Percentiles rank a stretch among this genome's conserved stretches.
Conservation (phyloP, 2,113 vertebrate species). For the Rhadina sibilatrix region DNA sequence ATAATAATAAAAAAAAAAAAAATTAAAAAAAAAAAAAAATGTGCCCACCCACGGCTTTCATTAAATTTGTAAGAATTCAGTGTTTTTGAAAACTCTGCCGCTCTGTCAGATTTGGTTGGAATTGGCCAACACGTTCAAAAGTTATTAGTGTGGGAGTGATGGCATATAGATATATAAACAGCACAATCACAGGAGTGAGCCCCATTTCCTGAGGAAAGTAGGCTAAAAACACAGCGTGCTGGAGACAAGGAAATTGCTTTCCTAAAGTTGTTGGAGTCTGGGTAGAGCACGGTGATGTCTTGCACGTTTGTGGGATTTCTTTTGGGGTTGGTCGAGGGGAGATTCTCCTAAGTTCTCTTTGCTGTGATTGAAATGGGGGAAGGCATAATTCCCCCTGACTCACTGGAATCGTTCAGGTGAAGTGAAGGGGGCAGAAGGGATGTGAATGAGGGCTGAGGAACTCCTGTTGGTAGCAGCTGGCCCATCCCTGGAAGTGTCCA, state of each 20-base stretch:
- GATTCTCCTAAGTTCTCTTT: not conserved
- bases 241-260: constrained; percentile 33
- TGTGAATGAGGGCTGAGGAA: not conserved
- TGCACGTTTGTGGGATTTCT: not conserved
- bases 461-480: rapidly evolving
- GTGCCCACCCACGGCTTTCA: constrained; percentile 57
- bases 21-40: not conserved
- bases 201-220: constrained; percentile 56
- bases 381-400: rapidly evolving
- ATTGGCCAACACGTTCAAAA: constrained; percentile 66
- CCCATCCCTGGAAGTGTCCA: not conserved
- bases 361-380: not conserved
- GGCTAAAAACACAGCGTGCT: constrained; percentile 52
- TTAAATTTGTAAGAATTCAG: constrained; percentile 60
- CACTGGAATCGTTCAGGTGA: rapidly evolving
- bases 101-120: constrained; percentile 64
- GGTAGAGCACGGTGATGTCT: not conserved
- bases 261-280: not conserved
- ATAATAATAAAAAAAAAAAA: not conserved
- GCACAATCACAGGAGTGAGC: constrained; percentile 58
- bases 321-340: not conserved
- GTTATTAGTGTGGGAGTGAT: constrained; percentile 70
- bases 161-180: constrained; percentile 64
- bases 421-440: not conserved
- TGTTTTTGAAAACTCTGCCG: constrained; percentile 51